Conservation (phyloP, 1,140 invertebrate species). For the Eubasilissa regina region DNA sequence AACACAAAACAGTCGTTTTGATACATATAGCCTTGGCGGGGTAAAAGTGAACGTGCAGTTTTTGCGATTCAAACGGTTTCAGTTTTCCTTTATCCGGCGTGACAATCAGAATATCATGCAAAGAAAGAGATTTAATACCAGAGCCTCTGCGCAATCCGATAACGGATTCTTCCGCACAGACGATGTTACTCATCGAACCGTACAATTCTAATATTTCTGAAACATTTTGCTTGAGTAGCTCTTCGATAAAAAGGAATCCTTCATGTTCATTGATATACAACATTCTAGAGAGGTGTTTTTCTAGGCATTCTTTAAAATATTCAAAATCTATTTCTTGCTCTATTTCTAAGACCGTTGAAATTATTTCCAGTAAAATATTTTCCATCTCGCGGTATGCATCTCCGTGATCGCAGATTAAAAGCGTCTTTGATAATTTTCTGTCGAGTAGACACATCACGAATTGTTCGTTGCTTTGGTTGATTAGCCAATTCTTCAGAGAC, state of each 20-base stretch:
- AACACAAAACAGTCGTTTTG: constrained; percentile 27
- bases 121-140: background rate
- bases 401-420: constrained; percentile 15
- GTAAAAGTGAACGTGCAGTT: background rate
- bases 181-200: background rate
- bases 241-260: constrained; percentile 5
- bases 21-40: constrained; percentile 6
- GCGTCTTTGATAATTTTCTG: background rate
- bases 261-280: constrained; percentile 20
- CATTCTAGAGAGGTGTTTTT: background rate
- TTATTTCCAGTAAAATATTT: constrained; percentile 9
- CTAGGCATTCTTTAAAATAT: background rate
- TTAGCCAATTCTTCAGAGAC: background rate
- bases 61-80: constrained; percentile 37
- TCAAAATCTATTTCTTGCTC: background rate
- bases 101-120: constrained; percentile 9
- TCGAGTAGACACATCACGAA: constrained; percentile 16
- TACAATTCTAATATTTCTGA: constrained; percentile 12
- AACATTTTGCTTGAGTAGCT: constrained; percentile 1
- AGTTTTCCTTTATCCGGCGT: constrained; percentile 13
- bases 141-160: background rate
- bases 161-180: constrained; percentile 1
- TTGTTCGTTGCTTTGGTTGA: background rate
- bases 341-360: background rate
- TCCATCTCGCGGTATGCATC: background rate